Evolutionary conservation across 2,797 vertebrate genomes (phyloP).

Genomic region (Megalops cyprinoides): DNA sequence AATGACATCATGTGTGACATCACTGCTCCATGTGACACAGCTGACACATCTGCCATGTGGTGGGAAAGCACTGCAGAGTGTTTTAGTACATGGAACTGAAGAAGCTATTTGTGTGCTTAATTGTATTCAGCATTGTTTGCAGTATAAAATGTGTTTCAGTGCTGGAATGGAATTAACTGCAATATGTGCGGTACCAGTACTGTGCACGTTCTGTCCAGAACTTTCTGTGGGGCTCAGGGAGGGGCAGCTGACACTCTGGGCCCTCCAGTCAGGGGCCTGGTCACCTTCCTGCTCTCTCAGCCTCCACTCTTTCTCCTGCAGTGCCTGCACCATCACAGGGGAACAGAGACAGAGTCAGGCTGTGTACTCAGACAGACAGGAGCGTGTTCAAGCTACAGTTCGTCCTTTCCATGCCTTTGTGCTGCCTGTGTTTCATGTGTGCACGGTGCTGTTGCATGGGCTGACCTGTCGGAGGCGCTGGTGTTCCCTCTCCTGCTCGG

Average conservation of each 20-base stretch:
- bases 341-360: neutral
- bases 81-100: too few species aligned
- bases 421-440: neutral
- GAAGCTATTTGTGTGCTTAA: too few species aligned
- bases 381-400: neutral
- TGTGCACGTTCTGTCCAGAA: conserved; percentile 54
- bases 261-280: conserved; percentile 47
- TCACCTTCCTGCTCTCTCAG: conserved; percentile 52
- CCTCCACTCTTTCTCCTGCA: conserved; percentile 60
- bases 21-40: too few species aligned
- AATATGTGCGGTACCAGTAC: conserved; percentile 33
- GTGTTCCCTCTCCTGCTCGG: conserved; percentile 77
- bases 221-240: conserved; percentile 57
- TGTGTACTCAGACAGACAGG: neutral
- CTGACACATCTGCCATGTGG: too few species aligned
- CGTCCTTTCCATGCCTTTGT: neutral
- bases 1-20: too few species aligned
- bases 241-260: conserved; percentile 51
- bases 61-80: too few species aligned
- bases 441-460: conserved; percentile 19
- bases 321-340: conserved; percentile 59
- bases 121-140: neutral
- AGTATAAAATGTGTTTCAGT: neutral
- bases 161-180: neutral
- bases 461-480: conserved; percentile 73